Conservation (phyloP, 2,113 vertebrate species). For the Malurus alboscapulatus region DNA sequence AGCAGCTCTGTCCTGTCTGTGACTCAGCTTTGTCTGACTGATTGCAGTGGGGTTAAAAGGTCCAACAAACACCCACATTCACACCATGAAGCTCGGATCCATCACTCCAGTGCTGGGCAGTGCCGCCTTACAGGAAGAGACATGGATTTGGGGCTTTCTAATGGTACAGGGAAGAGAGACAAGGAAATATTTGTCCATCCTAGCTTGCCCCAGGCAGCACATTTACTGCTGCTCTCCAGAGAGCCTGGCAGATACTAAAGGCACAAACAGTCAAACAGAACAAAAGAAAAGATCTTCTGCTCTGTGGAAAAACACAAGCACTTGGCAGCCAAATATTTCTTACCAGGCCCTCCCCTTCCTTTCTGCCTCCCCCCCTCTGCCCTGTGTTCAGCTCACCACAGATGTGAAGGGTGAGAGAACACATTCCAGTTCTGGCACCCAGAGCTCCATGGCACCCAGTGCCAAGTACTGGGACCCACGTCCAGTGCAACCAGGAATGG, state of each 20-base stretch:
- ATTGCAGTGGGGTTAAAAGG: neutral
- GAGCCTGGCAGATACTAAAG: neutral
- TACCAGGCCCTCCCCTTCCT: neutral
- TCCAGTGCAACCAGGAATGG: neutral
- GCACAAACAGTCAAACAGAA: constrained; percentile 24
- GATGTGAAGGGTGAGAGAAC: neutral
- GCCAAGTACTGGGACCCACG: neutral
- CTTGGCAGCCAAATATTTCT: constrained; percentile 44
- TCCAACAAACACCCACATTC: fast-evolving
- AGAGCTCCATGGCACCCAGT: neutral
- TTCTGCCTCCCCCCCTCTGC: neutral
- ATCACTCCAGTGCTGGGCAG: neutral
- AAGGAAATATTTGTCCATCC: constrained; percentile 1
- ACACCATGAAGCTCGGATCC: neutral
- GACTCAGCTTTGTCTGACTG: neutral
- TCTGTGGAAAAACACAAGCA: neutral
- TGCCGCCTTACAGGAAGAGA: neutral
- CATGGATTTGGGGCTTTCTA: neutral
- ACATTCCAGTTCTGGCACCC: neutral
- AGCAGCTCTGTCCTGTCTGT: neutral
- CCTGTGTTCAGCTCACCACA: neutral
- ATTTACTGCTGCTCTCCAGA: constrained; percentile 1
- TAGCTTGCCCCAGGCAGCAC: neutral
- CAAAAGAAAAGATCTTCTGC: constrained; percentile 20
- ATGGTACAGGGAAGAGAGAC: neutral